These are phyloP conservation scores for Ceyx erithaca DNA, from an alignment of 2,797 vertebrate genomes.

Conservation along the genomic window DNA sequence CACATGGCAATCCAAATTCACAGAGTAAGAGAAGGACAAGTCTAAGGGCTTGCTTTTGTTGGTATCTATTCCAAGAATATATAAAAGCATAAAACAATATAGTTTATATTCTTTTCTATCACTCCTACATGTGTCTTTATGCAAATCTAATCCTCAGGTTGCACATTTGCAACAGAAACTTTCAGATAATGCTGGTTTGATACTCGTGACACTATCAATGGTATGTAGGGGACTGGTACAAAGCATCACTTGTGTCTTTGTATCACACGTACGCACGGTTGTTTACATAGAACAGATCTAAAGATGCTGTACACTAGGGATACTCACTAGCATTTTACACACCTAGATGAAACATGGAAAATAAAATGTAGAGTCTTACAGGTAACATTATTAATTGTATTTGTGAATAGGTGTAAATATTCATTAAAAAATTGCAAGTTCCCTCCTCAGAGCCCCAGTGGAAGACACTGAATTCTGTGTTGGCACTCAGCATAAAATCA, in stretches of 20 bases:
- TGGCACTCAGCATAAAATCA: not conserved
- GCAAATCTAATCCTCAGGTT: not conserved
- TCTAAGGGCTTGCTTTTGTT: not conserved
- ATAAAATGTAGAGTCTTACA: not conserved
- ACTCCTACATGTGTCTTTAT: not conserved
- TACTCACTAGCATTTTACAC: not conserved
- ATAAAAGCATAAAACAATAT: not conserved
- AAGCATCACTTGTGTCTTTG: not conserved
- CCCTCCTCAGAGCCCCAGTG: not conserved
- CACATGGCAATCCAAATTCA: not conserved
- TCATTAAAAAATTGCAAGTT: not conserved
- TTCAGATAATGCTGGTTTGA: not conserved
- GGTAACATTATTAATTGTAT: not conserved
- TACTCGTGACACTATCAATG: not conserved
- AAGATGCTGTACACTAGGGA: not conserved
- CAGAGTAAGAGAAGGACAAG: not conserved
- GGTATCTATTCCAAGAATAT: not conserved
- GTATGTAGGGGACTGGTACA: not conserved
- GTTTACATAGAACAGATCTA: not conserved
- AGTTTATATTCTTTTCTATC: not conserved
- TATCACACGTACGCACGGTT: not conserved
- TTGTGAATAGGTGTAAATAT: not conserved
- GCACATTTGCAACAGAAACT: not conserved
- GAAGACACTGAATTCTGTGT: not conserved
- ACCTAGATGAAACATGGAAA: not conserved